Base-by-base conservation (phyloP, 2,888 invertebrate genomes). In the Acheta domesticus region DNA sequence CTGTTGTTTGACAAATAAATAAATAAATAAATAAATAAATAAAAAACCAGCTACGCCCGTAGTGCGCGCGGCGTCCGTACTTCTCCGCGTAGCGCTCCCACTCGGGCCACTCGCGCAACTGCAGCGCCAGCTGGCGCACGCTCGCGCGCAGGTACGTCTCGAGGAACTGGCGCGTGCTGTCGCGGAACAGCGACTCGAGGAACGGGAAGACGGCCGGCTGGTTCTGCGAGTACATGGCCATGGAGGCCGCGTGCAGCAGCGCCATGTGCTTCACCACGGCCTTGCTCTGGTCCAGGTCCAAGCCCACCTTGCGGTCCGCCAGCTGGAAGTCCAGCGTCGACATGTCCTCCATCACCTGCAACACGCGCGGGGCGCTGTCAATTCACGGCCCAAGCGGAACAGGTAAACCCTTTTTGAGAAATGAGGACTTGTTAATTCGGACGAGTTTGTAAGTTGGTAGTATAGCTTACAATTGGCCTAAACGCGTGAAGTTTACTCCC, bases 91-190 rank as follows among this genome's bases (percentile, higher is more conserved):
- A 62, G n/a, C n/a, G 62, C n/a, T 62, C 62, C n/a, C 14, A 19
- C 62, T 62, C 62, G 62, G 62, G 62, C 62, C 62, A 62, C 14
- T 62, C 62, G 62, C 62, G 62, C 62, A 62, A 16, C n/a, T 62
- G 62, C 62, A 62, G 62, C 16, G 62, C 14, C 16, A 62, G 62
- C 62, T 62, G 62, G 16, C n/a, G 62, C n/a, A n/a, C 62, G 16
- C 16, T 12, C 16, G 16, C 62, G n/a, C 62, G 62, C 16, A 62
- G 62, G 62, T 62, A 62, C 62, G 62, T 62, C 62, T 62, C 62
- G 4, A 62, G n/a, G 62, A 62, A 62, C 16, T 19, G 14, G 16
- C 62, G 62, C n/a, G 62, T 62, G 62, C 4, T n/a, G 14, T 62
- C 62, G 62, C 62, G 62, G n/a, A 62, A 62, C 16, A 62, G 62